Percentiles rank a stretch among this genome's conserved stretches.
Evolutionary conservation across 2,888 invertebrate genomes (phyloP).

Genomic region (Xylota sylvarum): DNA sequence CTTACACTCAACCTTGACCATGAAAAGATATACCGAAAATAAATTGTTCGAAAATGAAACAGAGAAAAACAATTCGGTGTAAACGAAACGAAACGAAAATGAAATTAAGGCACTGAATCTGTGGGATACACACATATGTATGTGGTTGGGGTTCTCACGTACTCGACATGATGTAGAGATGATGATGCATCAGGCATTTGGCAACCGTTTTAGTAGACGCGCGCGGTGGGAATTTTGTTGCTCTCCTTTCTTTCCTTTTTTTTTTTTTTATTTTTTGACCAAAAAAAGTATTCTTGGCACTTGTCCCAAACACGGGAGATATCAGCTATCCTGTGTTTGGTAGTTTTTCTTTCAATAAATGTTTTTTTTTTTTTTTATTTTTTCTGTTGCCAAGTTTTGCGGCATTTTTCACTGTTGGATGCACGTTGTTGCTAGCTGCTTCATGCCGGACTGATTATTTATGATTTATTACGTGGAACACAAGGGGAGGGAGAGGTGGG

Average conservation of each 20-base stretch:
- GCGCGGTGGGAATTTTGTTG: conserved; percentile 38
- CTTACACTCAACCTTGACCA: conserved; percentile 66
- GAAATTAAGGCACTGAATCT: conserved; percentile 49
- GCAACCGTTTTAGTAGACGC: conserved; percentile 68
- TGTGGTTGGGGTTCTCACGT: conserved; percentile 21
- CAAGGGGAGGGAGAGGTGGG: not conserved
- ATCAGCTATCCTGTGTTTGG: conserved; percentile 16
- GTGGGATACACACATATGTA: not conserved
- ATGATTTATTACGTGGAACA: conserved; percentile 60
- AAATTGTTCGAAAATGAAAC: conserved; percentile 41
- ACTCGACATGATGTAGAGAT: conserved; percentile 57
- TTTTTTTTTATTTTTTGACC: conserved; percentile 37
- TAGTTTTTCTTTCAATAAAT: conserved; percentile 1
- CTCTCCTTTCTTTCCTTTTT: not conserved
- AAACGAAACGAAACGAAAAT: conserved; percentile 62
- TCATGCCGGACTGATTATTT: conserved; percentile 58
- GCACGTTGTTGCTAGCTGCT: conserved; percentile 62
- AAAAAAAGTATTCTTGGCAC: conserved; percentile 70
- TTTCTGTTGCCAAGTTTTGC: conserved; percentile 41
- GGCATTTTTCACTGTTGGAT: conserved; percentile 53
- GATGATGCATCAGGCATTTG: conserved; percentile 75
- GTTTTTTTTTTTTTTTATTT: conserved; percentile 15
- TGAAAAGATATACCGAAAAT: conserved; percentile 70
- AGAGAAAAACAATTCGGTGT: conserved; percentile 11
- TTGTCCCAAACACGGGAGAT: conserved; percentile 47